Evolutionary conservation across 2,113 vertebrate species (phyloP), one percentile per base, ranked within the genome.

Genomic region (Apodemus sylvaticus): DNA sequence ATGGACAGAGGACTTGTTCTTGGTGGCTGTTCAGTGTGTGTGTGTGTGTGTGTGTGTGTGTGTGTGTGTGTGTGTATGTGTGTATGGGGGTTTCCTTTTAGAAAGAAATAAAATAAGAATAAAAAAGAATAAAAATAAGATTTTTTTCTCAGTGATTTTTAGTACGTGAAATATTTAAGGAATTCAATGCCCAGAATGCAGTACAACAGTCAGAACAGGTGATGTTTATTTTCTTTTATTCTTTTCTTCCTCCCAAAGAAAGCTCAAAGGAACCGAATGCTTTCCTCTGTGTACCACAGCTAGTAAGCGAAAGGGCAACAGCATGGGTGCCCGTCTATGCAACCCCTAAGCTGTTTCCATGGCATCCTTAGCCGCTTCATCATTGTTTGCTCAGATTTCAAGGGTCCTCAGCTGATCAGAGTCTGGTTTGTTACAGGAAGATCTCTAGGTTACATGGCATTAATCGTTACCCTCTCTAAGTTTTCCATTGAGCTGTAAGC

Each of bases 191-290:
- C 95, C 48, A 29, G 53, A 86, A 73, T 74, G 74, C 39, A 19
- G 66, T 20, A 26, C 3, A 64, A 11, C 68, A 62, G 36, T 68
- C 62, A 87, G 55, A 88, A 34, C 82, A 96, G 58, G 62, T 77
- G 11, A 58, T 81, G 5, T 95, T 89, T 53, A 34, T 17, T 73
- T 89, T 62, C 83, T 83, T 89, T 53, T 90, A 16, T 62, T 90
- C 51, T 86, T 53, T 90, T 94, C 92, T 85, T 60, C 29, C 51
- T 26, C 51, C 34, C 51, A 90, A 91, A 82, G 51, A 62, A 95
- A 29, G 4, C 62, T 66, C 58, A 29, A 34, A 87, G 45, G 62
- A 62, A 29, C n/a, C 14, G 20, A 94, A 39, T 83, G 55, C 77
- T 96, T 85, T 86, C 8, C 45, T 70, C n/a, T 39, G 11, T 8